A percentile compares a stretch with the other conserved stretches of the same genome.
phyloP scores from a whole-genome alignment of 2,888 invertebrate genomes.

The Margaritifera margaritifera region DNA sequence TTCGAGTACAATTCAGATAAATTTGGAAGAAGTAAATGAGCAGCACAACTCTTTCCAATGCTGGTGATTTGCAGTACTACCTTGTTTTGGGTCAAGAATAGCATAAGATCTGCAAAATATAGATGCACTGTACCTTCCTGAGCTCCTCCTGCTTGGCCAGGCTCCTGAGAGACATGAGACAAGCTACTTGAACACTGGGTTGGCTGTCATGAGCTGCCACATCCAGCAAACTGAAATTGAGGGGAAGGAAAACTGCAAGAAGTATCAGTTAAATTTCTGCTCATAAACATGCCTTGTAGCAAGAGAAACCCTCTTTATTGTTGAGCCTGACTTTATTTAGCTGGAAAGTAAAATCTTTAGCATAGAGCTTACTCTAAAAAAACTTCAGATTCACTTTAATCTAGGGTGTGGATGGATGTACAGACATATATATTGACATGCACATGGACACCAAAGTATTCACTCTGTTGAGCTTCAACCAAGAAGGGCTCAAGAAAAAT shows the following conservation, averaged over 20 bases:
- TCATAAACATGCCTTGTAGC: no score
- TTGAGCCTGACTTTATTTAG: no score
- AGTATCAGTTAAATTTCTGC: no score
- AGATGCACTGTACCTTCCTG: slow-evolving; percentile 51
- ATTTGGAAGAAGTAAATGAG: neutral
- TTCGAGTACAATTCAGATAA: neutral
- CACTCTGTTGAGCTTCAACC: no score
- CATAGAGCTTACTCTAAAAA: no score
- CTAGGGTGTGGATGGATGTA: no score
- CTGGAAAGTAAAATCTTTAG: no score
- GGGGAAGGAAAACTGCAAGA: neutral
- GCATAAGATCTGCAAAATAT: neutral
- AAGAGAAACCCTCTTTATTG: no score
- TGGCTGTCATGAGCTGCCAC: slow-evolving; percentile 68
- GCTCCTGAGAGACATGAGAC: slow-evolving; percentile 65
- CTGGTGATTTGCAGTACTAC: neutral
- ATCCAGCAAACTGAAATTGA: slow-evolving; percentile 62
- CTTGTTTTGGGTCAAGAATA: neutral
- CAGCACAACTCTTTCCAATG: neutral
- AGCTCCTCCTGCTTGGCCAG: slow-evolving; percentile 61
- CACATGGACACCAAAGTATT: no score
- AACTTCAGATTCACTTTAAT: no score
- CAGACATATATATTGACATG: no score
- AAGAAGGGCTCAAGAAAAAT: no score
- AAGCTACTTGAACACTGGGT: slow-evolving; percentile 66